Evolutionary conservation across 1,140 invertebrate genomes (phyloP), one percentile per base, ranked within the genome.

Genomic region (Macrosteles quadrilineatus): DNA sequence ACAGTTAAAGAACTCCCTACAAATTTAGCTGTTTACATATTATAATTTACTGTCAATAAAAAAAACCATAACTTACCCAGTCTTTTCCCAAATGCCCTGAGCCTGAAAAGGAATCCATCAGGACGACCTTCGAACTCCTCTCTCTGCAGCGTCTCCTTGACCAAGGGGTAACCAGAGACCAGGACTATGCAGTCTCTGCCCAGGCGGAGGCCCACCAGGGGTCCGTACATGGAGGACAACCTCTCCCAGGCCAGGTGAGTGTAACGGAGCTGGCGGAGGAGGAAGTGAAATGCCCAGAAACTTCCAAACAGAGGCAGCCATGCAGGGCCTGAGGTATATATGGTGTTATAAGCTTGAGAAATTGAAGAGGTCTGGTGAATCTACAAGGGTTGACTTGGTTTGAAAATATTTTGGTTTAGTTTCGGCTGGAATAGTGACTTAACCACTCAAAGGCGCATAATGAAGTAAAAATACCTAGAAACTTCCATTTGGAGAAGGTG

Each of bases 91-190:
- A 87, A 87, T 0, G 86, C 82, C 71, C 90, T 80, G 23, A 88
- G 78, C 32, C 82, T 79, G 70, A 88, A 89, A 75, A 90, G 87
- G 72, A 89, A 88, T 62, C 88, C 88, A 76, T 88, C 84, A 0
- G 91, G 90, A 69, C 90, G 82, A 2, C 87, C 89, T 50, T 88
- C 85, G 68, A 91, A 89, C 50, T 89, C 87, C 6, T 90, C 86
- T 40, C 80, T 83, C 1, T 80, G 78, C 1, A 87, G 79, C 6
- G 86, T 83, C 73, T 89, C 85, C 71, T 83, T 87, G 0, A 89
- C 85, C 1, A 85, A 77, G 45, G 87, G 82, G 69, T 84, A 81
- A 0, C 86, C 85, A n/a, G 84, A 87, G 0, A 90, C 82, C 3
- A 88, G 75, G 1, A 91, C 85, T 0, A 90, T 75, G 29, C 85